Evolutionary conservation across 2,888 invertebrate species (phyloP), one percentile per base, ranked within the genome.

Genomic region (Euproctis similis): DNA sequence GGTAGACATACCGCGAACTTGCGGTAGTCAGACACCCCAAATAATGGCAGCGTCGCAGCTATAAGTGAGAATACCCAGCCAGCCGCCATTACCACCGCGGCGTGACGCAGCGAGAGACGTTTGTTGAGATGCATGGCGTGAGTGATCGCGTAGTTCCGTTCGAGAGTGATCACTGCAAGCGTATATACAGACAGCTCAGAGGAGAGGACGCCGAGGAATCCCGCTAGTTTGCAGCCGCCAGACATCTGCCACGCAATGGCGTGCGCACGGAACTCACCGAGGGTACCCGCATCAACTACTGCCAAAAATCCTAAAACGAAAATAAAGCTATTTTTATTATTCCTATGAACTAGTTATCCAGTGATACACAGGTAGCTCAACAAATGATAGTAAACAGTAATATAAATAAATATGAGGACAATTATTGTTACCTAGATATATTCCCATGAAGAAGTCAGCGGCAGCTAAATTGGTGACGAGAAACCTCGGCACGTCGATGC

Each of bases 221-320:
- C 98, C 1, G 97, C 96, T 25, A 96, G 86, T 60, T 95, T 93
- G 74, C 98, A 98, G 12, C 94, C 95, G 18, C 91, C 88, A 13
- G 96, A 96, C 90, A 95, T 93, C 85, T 98, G 98, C 98, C 98
- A 98, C 1, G 94, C 92, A 42, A 98, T 96, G 8, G 98, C 98
- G 77, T 95, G 95, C 87, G 93, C 94, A 48, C 97, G 92, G 80
- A 98, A 98, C 75, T 97, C 95, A 12, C 98, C 97, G 34, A 98
- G 81, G 0, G 98, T 98, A 11, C 95, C 94, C 0, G 96, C 97
- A 74, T 98, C 98, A 28, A 97, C 95, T 22, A 98, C 94, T 0
- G 98, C 98, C 56, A 98, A 78, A 55, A 97, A 91, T 1, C 96
- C 97, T 92, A 66, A 8, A 9, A 19, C n/a, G 12, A 23, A 11